Evolutionary conservation across 2,113 vertebrate species (phyloP).

Genomic region (Pontoporia blainvillei): DNA sequence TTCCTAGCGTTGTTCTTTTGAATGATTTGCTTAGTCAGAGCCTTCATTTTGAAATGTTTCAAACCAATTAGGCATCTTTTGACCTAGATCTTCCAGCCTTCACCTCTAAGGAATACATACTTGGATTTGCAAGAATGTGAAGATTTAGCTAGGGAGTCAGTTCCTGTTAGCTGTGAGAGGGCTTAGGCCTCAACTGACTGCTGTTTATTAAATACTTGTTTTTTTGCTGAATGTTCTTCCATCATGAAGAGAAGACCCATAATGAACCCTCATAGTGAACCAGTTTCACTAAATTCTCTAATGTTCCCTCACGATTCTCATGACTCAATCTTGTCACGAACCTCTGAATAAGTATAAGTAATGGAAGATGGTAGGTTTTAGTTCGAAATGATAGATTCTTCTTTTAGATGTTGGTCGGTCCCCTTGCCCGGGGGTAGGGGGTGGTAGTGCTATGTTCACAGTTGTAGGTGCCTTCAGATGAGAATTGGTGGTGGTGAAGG

Average conservation of each 20-base stretch:
- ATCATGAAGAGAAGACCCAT: background rate
- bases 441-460: background rate
- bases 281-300: background rate
- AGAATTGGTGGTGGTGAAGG: background rate
- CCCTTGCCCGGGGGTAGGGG: background rate
- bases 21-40: background rate
- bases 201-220: background rate
- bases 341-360: background rate
- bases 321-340: background rate
- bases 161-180: background rate
- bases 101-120: background rate
- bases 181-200: background rate
- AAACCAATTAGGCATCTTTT: background rate
- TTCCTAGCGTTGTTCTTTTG: background rate
- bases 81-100: background rate
- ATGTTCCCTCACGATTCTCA: background rate
- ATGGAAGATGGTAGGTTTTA: background rate
- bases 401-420: background rate
- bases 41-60: conserved; percentile 29
- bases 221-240: background rate
- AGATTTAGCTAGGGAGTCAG: background rate
- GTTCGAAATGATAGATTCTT: background rate
- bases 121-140: conserved; percentile 16
- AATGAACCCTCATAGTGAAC: background rate
- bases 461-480: background rate